Base-by-base conservation (phyloP, 2,888 invertebrate genomes). In the Selenia dentaria region DNA sequence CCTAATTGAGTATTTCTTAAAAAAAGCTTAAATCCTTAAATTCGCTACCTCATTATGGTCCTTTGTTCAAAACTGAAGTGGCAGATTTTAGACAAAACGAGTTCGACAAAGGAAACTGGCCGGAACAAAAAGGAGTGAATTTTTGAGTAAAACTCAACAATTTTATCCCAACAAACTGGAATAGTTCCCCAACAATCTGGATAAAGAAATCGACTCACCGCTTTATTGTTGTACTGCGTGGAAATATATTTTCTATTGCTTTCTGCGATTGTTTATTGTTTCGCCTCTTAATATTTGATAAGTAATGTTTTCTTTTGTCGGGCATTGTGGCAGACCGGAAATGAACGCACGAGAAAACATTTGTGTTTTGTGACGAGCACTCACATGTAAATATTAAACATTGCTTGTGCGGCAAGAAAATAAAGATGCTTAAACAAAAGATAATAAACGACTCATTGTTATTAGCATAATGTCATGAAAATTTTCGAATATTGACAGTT, bases 111-210 rank as follows among this genome's bases (percentile, higher is more conserved):
- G 35, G 43, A 35, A 47, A 49, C 45, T 46, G 31, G 39, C 27
- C 44, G 35, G 44, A 42, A 46, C 53, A 51, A 48, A 45, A 42
- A 25, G 40, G 43, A 35, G 27, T 43, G 11, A 36, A 38, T 42
- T 52, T 50, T 55, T 50, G 33, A 47, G 25, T 25, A 10, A 10
- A 25, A 25, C 25, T 25, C 25, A 6, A 10, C 25, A 25, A 10
- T 25, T 25, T 10, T 10, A 25, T 10, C 25, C 10, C 2, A 48
- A 47, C 42, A 51, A 51, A 59, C 37, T 54, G 37, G 51, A 56
- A 68, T 68, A 67, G 65, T 68, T 68, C 22, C 2, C 29, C 33
- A 66, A 64, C 66, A 61, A 67, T 67, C 68, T 67, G 62, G 54
- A 65, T 67, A 51, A 61, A 56, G 54, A 67, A 59, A 45, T n/a